Evolutionary conservation across 2,888 invertebrate species (phyloP), one percentile per base, ranked within the genome.

Genomic region (Mactromeris polynyma): DNA sequence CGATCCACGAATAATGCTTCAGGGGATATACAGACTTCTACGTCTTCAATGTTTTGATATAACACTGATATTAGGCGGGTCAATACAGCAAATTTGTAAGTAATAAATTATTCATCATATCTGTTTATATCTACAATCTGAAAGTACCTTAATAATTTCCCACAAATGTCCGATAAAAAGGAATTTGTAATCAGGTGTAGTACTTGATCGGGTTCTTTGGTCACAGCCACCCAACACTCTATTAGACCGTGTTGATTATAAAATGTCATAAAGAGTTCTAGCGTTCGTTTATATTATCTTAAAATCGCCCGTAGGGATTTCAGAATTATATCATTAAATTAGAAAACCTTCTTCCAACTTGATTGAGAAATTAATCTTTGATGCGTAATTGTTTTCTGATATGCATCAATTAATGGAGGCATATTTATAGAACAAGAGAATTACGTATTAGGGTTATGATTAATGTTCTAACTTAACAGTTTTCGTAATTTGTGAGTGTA

Each of bases 11-110:
- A 80, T 51, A 54, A 84, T 26, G 77, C 17, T 78, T 54, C 86
- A 6, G 33, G 81, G 86, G 82, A 86, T 81, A 77, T 38, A 82
- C 26, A 38, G 17, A 38, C 54, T 81, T 33, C 33, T 17, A 19
- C 73, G 33, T 33, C 73, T 17, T 33, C 73, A 36, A 4, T 73
- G 73, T 73, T 73, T 73, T 73, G 73, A 73, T 73, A 73, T 73
- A 73, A 33, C 36, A 36, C 17, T 36, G 14, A 26, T 73, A 81
- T 87, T 54, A 51, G 78, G 14, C 69, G 31, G 86, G 54, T 87
- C 86, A 87, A 87, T 87, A 87, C 38, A 82, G 82, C 82, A 81
- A 87, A 87, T 82, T 82, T 87, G 86, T 87, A 77, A 54, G n/a
- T 78, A 19, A 64, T 89, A 40, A 89, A 86, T 86, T 69, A 89